Evolutionary conservation across 2,888 invertebrate genomes (phyloP).

Genomic region (Papilio elwesi): DNA sequence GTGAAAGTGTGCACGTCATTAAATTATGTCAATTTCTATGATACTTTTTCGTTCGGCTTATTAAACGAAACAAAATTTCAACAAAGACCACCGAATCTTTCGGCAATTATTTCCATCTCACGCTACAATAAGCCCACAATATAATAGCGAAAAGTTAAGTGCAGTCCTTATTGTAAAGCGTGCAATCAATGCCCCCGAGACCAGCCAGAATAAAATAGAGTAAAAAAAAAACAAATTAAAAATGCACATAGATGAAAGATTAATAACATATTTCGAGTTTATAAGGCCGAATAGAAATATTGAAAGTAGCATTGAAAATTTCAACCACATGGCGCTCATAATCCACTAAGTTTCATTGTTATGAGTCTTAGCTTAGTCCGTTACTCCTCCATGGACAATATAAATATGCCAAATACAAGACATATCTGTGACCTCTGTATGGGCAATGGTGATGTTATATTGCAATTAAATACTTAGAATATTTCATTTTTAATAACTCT

Average conservation of each 20-base stretch:
- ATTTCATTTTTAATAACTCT: no score
- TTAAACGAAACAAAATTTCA: no score
- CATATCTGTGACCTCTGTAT: no score
- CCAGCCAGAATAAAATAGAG: slow-evolving; percentile 21
- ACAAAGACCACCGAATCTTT: no score
- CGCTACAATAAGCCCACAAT: slow-evolving; percentile 1
- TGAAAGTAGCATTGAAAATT: no score
- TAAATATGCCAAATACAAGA: no score
- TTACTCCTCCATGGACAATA: no score
- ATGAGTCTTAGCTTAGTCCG: no score
- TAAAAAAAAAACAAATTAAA: slow-evolving; percentile 25
- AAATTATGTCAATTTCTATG: not conserved
- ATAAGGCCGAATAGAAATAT: not conserved
- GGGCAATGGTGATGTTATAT: no score
- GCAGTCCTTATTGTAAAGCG: slow-evolving; percentile 25
- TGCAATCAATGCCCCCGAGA: slow-evolving; percentile 22
- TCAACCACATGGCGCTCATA: no score
- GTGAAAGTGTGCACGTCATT: not conserved
- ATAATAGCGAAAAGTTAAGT: slow-evolving; percentile 2
- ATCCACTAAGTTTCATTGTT: no score
- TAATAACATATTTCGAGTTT: slow-evolving; percentile 1
- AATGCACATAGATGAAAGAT: slow-evolving; percentile 14
- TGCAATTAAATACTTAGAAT: no score
- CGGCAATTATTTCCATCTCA: not conserved
- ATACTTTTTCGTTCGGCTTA: not conserved